Evolutionary conservation across 1,140 invertebrate species (phyloP).

Genomic region (Cydia pomonella): DNA sequence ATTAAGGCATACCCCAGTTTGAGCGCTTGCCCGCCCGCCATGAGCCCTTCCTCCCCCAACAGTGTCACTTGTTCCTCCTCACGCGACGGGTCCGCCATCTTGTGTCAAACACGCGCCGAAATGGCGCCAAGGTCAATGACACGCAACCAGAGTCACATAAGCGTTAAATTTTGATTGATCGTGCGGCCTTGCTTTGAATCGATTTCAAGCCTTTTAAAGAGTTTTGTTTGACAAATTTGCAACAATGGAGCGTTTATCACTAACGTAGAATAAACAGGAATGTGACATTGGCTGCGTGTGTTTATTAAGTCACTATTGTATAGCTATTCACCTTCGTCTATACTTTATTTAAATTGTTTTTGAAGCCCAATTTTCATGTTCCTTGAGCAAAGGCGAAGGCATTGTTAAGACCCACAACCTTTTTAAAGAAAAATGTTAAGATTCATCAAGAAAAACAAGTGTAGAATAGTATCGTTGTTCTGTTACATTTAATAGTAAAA

Average conservation of each 20-base stretch:
- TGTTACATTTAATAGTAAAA: background rate
- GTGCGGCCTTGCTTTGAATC: conserved; percentile 16
- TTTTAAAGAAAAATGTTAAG: conserved; percentile 49
- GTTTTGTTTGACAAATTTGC: conserved; percentile 37
- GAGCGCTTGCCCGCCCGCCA: conserved; percentile 95
- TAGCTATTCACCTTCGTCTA: conserved; percentile 5
- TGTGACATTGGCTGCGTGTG: conserved; percentile 48
- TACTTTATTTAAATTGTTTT: conserved; percentile 35
- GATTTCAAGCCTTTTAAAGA: conserved; percentile 28
- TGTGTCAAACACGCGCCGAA: conserved; percentile 77
- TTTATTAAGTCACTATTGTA: conserved; percentile 39
- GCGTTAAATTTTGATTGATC: conserved; percentile 36
- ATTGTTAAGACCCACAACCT: conserved; percentile 61
- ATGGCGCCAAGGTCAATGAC: conserved; percentile 72
- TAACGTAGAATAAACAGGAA: conserved; percentile 36
- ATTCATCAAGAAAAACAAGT: conserved; percentile 33
- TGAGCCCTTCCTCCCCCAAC: conserved; percentile 95
- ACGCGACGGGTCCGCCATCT: conserved; percentile 95
- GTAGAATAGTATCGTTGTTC: conserved; percentile 17
- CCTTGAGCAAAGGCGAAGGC: conserved; percentile 4
- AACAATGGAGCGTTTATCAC: conserved; percentile 34
- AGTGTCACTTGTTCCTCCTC: conserved; percentile 97
- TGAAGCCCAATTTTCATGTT: conserved; percentile 46
- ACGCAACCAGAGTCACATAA: conserved; percentile 64
- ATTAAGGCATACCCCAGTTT: conserved; percentile 88